A percentile compares a stretch with the other conserved stretches of the same genome.
Evolutionary conservation across 2,888 invertebrate genomes (phyloP).

Genomic region (Brachyopa scutellaris): DNA sequence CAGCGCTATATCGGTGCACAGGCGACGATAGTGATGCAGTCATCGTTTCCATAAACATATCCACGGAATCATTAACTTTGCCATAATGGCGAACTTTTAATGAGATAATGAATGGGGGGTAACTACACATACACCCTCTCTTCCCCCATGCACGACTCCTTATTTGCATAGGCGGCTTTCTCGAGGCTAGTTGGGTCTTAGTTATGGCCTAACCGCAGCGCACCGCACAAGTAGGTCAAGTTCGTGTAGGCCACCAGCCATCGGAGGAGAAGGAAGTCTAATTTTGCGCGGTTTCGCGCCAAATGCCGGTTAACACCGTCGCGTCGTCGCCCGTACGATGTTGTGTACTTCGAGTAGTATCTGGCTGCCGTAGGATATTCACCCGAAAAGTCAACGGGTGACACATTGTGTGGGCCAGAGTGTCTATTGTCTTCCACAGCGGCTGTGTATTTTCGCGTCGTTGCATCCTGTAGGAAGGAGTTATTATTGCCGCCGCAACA

Average conservation of each 20-base stretch:
- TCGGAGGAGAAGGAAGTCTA: slow-evolving; percentile 32
- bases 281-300: slow-evolving; percentile 8
- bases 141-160: too few relatives aligned
- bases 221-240: slow-evolving; percentile 40
- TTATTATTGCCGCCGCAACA: slow-evolving; percentile 44
- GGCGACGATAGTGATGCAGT: slow-evolving; percentile 29
- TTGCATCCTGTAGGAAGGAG: slow-evolving; percentile 57
- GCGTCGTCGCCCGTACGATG: not conserved
- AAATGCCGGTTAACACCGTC: slow-evolving; percentile 10
- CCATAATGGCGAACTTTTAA: slow-evolving; percentile 37
- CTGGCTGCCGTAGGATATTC: slow-evolving; percentile 14
- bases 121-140: too few relatives aligned
- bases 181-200: slow-evolving; percentile 20
- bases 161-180: slow-evolving; percentile 35
- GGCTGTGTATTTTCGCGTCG: slow-evolving; percentile 1
- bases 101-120: slow-evolving; percentile 12
- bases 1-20: not conserved
- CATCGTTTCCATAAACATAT: slow-evolving; percentile 44
- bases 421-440: slow-evolving; percentile 17
- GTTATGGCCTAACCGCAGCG: slow-evolving; percentile 12
- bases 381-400: slow-evolving; percentile 41
- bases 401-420: slow-evolving; percentile 54
- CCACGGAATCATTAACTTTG: slow-evolving; percentile 18
- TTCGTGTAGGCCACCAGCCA: slow-evolving; percentile 44
- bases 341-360: too few relatives aligned